phyloP scores from a whole-genome alignment of 2,888 invertebrate genomes.

The Criorhina ranunculi region DNA sequence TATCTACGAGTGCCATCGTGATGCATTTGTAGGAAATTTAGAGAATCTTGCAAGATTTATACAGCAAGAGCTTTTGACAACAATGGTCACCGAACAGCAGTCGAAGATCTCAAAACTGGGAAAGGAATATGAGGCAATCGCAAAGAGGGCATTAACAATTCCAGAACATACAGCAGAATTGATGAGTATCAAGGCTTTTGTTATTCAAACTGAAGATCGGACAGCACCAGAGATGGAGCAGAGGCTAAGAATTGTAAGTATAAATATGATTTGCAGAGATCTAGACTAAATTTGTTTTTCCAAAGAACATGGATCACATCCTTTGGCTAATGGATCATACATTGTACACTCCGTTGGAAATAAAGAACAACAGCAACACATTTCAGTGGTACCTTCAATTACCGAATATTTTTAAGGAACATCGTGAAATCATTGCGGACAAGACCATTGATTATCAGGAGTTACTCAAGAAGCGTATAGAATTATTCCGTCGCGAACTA shows the following conservation, averaged over 20 bases:
- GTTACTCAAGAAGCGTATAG: slow-evolving; percentile 90
- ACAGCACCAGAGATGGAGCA: slow-evolving; percentile 91
- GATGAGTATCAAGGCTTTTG: slow-evolving; percentile 92
- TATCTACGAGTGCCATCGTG: slow-evolving; percentile 93
- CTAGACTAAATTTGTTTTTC: slow-evolving; percentile 1
- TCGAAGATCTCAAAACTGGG: slow-evolving; percentile 91
- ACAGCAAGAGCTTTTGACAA: slow-evolving; percentile 88
- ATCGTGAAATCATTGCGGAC: slow-evolving; percentile 90
- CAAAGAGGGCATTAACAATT: slow-evolving; percentile 90
- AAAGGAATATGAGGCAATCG: slow-evolving; percentile 92
- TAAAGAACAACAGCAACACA: slow-evolving; percentile 94
- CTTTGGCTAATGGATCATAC: slow-evolving; percentile 94
- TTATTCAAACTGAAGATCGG: slow-evolving; percentile 89
- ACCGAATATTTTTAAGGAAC: slow-evolving; percentile 92
- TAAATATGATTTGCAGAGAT: background rate
- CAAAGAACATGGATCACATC: slow-evolving; percentile 88
- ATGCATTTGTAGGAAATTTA: slow-evolving; percentile 90
- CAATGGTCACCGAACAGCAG: slow-evolving; percentile 93
- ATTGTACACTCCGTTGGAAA: slow-evolving; percentile 91
- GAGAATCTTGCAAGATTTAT: slow-evolving; percentile 89
- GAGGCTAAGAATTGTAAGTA: slow-evolving; percentile 87
- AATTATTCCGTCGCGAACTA: slow-evolving; percentile 93
- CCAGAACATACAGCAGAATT: slow-evolving; percentile 94
- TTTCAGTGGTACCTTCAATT: slow-evolving; percentile 95
- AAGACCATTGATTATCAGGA: slow-evolving; percentile 95